Conservation (phyloP, 1,140 invertebrate species). For the Drosophila leontia region DNA sequence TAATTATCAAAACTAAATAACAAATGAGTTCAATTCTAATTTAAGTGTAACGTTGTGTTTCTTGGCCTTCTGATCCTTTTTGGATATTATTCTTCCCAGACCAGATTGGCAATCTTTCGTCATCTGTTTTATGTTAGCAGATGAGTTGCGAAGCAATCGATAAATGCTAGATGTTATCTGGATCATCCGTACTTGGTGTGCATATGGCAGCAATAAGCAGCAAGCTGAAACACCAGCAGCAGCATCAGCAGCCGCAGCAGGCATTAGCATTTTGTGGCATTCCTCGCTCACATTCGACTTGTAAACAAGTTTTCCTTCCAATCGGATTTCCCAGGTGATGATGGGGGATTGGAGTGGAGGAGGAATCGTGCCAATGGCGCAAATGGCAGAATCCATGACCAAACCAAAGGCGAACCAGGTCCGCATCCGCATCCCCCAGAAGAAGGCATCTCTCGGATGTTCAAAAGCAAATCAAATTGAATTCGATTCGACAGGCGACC, state of each 20-base stretch:
- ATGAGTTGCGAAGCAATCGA: conserved; percentile 57
- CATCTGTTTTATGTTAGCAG: conserved; percentile 80
- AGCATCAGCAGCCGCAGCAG: neutral
- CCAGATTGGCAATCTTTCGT: conserved; percentile 61
- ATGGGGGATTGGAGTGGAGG: conserved; percentile 6
- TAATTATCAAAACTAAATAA: neutral
- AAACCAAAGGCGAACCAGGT: conserved; percentile 15
- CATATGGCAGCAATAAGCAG: conserved; percentile 49
- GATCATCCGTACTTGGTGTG: conserved; percentile 62
- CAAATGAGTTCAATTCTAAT: no score
- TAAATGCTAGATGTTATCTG: conserved; percentile 20
- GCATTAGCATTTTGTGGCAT: conserved; percentile 65
- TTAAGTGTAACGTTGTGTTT: no score
- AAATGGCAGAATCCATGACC: conserved; percentile 55
- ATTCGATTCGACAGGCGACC: conserved; percentile 78
- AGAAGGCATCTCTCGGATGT: conserved; percentile 44
- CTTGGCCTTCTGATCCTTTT: conserved; percentile 1
- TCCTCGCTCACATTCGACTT: conserved; percentile 62
- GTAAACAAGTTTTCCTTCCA: conserved; percentile 64
- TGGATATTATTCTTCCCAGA: conserved; percentile 13
- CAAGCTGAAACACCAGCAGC: conserved; percentile 1
- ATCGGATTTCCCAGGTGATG: conserved; percentile 38
- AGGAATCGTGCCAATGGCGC: conserved; percentile 52
- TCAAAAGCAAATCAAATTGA: conserved; percentile 78
- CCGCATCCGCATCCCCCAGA: conserved; percentile 17